Conservation (phyloP, 2,888 invertebrate species). For the Lycaena phlaeas region DNA sequence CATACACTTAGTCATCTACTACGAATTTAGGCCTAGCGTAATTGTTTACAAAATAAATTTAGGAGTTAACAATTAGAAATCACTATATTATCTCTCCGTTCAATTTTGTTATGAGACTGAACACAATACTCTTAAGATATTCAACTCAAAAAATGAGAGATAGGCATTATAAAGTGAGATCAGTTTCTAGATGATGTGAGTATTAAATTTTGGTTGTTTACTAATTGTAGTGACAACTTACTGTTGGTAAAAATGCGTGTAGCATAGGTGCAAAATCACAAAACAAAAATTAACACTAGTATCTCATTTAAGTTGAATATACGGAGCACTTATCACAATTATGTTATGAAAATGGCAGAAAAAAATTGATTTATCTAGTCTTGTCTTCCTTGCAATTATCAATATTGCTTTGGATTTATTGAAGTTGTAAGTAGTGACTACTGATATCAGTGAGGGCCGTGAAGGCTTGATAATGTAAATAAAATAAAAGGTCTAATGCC, state of each 20-base stretch:
- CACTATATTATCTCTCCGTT: slow-evolving; percentile 2
- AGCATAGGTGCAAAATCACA: too few relatives aligned
- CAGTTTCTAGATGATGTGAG: too few relatives aligned
- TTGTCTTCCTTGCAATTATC: slow-evolving; percentile 39
- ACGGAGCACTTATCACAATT: too few relatives aligned
- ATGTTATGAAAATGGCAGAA: background rate
- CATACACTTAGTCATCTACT: slow-evolving; percentile 2
- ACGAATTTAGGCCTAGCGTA: slow-evolving; percentile 7
- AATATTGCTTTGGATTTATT: background rate
- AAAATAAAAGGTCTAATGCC: background rate
- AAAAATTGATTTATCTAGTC: slow-evolving; percentile 43
- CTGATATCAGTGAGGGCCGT: background rate
- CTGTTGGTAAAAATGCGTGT: too few relatives aligned
- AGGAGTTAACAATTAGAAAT: background rate
- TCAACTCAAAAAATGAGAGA: background rate
- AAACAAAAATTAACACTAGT: too few relatives aligned
- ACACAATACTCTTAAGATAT: slow-evolving; percentile 5
- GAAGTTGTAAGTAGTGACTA: background rate
- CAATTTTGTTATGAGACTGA: slow-evolving; percentile 9
- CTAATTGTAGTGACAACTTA: too few relatives aligned
- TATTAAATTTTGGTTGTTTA: too few relatives aligned
- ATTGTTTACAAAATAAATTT: slow-evolving; percentile 1
- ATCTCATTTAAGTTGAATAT: too few relatives aligned
- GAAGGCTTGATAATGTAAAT: slow-evolving; percentile 1
- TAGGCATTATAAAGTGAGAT: too few relatives aligned